These are phyloP conservation scores for Tetragonisca angustula DNA, from an alignment of 2,888 invertebrate species.

Conservation along the genomic window DNA sequence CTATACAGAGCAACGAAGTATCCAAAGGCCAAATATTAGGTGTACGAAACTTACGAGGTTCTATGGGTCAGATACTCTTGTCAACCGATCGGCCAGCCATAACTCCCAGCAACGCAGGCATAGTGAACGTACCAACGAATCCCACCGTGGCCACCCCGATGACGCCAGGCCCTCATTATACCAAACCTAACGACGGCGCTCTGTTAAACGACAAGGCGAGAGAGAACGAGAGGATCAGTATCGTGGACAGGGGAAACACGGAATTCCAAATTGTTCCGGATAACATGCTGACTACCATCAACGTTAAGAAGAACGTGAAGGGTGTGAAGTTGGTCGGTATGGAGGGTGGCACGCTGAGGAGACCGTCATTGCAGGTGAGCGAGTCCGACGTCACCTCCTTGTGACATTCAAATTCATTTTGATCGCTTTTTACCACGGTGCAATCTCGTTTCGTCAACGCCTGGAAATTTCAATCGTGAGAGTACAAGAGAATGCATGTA, in stretches of 20 bases:
- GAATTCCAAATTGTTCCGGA: constrained; percentile 74
- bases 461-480: too few species aligned
- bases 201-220: constrained; percentile 52
- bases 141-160: constrained; percentile 33
- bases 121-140: constrained; percentile 19
- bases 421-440: not conserved
- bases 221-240: constrained; percentile 55
- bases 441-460: not conserved
- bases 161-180: constrained; percentile 52
- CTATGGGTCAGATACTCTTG: constrained; percentile 66
- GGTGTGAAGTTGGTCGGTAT: constrained; percentile 82
- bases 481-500: too few species aligned
- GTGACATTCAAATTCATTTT: constrained; percentile 7
- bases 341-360: constrained; percentile 80
- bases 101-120: constrained; percentile 14
- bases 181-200: constrained; percentile 51
- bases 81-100: constrained; percentile 47
- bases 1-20: constrained; percentile 59
- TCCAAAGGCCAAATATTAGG: constrained; percentile 78
- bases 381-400: constrained; percentile 43
- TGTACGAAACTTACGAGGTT: constrained; percentile 76
- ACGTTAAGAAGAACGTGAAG: constrained; percentile 80
- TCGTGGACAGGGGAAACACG: constrained; percentile 77
- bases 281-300: constrained; percentile 59
- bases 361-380: constrained; percentile 81